Percentiles rank a stretch among this genome's conserved stretches.
Evolutionary conservation across 2,888 invertebrate genomes (phyloP).

Genomic region (Catonia carolina): DNA sequence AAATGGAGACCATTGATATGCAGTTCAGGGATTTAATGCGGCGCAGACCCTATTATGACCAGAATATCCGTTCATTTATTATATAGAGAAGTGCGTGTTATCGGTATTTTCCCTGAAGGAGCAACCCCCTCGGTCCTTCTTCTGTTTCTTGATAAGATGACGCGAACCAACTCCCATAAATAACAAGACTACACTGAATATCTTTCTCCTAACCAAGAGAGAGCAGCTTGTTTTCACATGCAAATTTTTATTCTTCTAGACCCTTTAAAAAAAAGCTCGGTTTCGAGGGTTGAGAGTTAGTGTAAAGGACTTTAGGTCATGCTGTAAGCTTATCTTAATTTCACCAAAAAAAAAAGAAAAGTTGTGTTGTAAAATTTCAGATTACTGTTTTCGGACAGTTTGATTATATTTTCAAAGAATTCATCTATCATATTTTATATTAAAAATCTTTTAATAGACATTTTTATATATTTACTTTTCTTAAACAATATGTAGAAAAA

Average conservation of each 20-base stretch:
- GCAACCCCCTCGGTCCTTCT: background rate
- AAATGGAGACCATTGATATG: no score
- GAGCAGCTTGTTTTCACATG: constrained; percentile 30
- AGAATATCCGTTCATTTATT: constrained; percentile 8
- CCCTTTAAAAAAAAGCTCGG: constrained; percentile 20
- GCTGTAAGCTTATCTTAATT: constrained; percentile 25
- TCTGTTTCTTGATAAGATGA: constrained; percentile 14
- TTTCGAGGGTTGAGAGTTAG: no score
- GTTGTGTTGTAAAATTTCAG: background rate
- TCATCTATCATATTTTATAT: no score
- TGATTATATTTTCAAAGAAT: no score
- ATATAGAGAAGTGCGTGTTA: background rate
- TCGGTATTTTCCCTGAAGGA: no score
- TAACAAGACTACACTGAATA: constrained; percentile 22
- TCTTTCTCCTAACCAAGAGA: constrained; percentile 14
- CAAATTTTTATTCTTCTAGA: constrained; percentile 28
- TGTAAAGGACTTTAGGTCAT: no score
- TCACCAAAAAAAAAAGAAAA: constrained; percentile 11
- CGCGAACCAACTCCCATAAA: constrained; percentile 16
- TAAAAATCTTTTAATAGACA: no score
- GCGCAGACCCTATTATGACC: constrained; percentile 3
- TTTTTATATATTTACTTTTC: no score
- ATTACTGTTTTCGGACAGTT: no score
- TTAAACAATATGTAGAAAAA: no score
- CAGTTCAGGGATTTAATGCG: no score